Conservation (phyloP, 2,113 vertebrate genomes). For the Oostethus manadensis region DNA sequence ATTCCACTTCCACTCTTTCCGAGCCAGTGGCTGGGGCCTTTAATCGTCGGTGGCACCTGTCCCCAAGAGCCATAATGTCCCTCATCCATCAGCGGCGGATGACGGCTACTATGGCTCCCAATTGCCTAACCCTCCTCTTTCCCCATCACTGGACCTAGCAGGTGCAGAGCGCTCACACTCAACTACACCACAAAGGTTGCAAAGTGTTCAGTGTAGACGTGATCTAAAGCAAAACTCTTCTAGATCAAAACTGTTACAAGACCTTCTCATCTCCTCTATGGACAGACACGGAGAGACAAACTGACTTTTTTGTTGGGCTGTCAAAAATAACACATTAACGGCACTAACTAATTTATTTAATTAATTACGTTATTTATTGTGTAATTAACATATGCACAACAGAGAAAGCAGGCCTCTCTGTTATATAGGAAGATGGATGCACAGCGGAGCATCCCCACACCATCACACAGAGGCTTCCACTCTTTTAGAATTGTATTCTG, state of each 20-base stretch:
- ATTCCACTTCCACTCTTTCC: slow-evolving; percentile 67
- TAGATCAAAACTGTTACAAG: background rate
- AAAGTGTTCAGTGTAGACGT: slow-evolving; percentile 15
- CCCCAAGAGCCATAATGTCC: slow-evolving; percentile 72
- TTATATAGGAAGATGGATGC: too few species aligned
- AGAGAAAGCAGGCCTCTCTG: too few species aligned
- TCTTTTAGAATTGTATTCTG: too few species aligned
- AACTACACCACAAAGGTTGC: slow-evolving; percentile 27
- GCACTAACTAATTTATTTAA: too few species aligned
- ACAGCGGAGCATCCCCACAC: too few species aligned
- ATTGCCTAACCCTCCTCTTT: background rate
- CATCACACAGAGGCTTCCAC: too few species aligned
- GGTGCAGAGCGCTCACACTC: slow-evolving; percentile 43
- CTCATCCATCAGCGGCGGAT: slow-evolving; percentile 68
- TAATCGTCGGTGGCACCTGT: slow-evolving; percentile 73
- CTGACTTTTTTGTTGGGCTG: too few species aligned
- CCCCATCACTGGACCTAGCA: slow-evolving; percentile 19
- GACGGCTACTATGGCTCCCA: slow-evolving; percentile 40
- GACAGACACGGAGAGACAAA: too few species aligned
- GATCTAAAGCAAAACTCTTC: slow-evolving; percentile 40
- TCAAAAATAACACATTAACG: too few species aligned
- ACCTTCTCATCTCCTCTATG: too few species aligned
- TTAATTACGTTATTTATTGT: too few species aligned
- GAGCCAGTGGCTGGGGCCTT: slow-evolving; percentile 66
- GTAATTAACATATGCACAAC: too few species aligned